A percentile compares a stretch with the other conserved stretches of the same genome.
Conservation (phyloP, 2,113 vertebrate genomes). For the Pimephales promelas region DNA sequence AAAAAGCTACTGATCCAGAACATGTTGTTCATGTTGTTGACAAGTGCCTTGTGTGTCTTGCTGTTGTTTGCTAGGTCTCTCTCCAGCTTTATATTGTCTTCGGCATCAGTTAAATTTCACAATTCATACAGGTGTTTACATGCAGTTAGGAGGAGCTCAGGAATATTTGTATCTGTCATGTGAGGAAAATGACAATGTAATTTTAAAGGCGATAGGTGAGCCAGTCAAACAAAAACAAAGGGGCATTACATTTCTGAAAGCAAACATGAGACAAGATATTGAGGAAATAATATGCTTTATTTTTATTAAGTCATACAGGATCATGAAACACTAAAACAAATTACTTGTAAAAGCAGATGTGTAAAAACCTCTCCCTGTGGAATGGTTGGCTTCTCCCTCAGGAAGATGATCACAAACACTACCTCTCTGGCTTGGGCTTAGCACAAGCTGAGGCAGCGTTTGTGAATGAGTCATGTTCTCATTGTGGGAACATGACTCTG, state of each 20-base stretch:
- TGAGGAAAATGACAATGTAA: background rate
- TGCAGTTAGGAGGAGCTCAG: constrained; percentile 37
- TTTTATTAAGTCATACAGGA: constrained; percentile 8
- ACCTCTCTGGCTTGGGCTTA: too few species aligned
- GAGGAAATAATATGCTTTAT: background rate
- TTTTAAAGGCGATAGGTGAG: background rate
- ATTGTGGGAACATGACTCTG: too few species aligned
- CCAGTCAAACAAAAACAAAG: background rate
- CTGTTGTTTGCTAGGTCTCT: background rate
- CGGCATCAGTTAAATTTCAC: constrained; percentile 54
- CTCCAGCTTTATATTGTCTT: constrained; percentile 4
- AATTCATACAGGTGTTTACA: constrained; percentile 54
- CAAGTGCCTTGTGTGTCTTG: background rate
- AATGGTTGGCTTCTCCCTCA: too few species aligned
- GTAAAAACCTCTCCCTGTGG: background rate
- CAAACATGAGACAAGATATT: constrained; percentile 5
- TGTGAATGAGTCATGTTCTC: too few species aligned
- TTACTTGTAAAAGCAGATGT: background rate
- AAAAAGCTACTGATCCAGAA: constrained; percentile 68
- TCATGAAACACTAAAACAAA: background rate
- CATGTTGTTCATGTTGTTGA: constrained; percentile 65
- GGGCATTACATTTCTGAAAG: background rate
- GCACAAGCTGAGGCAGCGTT: too few species aligned
- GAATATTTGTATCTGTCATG: constrained; percentile 17
- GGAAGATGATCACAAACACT: too few species aligned